Evolutionary conservation across 2,113 vertebrate genomes (phyloP).

Genomic region (Cephalopterus ornatus): DNA sequence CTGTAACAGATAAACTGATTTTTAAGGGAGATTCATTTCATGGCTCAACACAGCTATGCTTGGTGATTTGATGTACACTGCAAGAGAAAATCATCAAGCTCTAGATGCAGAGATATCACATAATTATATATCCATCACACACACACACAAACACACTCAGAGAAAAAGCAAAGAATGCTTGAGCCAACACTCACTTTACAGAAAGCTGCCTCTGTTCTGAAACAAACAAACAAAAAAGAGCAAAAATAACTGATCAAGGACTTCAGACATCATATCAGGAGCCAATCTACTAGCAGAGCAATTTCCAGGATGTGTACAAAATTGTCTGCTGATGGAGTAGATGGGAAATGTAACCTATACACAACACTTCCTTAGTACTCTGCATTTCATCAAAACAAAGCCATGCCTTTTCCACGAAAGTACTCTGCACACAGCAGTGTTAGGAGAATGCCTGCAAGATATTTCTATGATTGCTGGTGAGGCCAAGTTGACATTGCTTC

Average conservation of each 20-base stretch:
- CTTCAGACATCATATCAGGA: not conserved
- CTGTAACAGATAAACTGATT: not conserved
- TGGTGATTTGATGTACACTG: not conserved
- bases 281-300: not conserved
- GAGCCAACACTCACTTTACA: not conserved
- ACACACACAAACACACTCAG: not conserved
- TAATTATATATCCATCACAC: not conserved
- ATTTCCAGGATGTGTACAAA: not conserved
- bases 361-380: not conserved
- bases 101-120: not conserved
- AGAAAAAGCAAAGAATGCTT: conserved; percentile 5
- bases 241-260: conserved; percentile 1
- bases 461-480: not conserved
- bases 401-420: not conserved
- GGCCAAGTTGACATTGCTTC: not conserved
- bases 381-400: not conserved
- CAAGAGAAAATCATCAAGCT: not conserved
- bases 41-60: not conserved
- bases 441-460: not conserved
- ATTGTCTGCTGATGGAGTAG: not conserved
- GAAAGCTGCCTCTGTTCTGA: not conserved
- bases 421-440: not conserved
- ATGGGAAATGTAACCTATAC: not conserved
- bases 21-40: not conserved
- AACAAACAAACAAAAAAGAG: not conserved